Conservation (phyloP, 2,113 vertebrate species). For the Sylvietta virens region DNA sequence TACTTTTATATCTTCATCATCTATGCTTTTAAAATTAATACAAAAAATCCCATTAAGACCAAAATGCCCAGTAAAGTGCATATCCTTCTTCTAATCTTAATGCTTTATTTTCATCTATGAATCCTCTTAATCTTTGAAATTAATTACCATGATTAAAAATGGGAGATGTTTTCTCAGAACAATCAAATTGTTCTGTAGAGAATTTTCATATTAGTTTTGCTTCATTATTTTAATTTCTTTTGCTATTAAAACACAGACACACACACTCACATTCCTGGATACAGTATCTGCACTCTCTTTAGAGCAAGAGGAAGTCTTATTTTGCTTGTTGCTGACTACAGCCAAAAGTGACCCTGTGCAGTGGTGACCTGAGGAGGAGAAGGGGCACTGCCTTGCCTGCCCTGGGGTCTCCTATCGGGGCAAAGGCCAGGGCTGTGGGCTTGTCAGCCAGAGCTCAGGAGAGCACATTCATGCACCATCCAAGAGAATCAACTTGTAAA, state of each 20-base stretch:
- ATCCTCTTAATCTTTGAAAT: slow-evolving; percentile 59
- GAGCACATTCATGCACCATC: neutral
- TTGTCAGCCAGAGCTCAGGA: neutral
- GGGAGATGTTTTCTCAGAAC: slow-evolving; percentile 52
- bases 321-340: neutral
- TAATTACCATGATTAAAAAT: slow-evolving; percentile 56
- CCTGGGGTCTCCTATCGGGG: fast-evolving
- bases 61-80: neutral
- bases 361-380: neutral
- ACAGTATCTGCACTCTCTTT: neutral
- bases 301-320: neutral
- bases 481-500: fast-evolving
- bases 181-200: slow-evolving; percentile 14
- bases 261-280: neutral
- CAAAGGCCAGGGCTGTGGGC: neutral
- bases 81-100: slow-evolving; percentile 29
- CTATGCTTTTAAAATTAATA: slow-evolving; percentile 30
- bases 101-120: slow-evolving; percentile 28
- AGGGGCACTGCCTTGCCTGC: neutral
- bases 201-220: neutral
- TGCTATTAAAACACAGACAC: neutral
- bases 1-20: slow-evolving; percentile 49
- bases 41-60: neutral
- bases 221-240: slow-evolving; percentile 27
- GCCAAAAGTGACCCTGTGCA: neutral